These are phyloP conservation scores for Drosophila rubida DNA, from an alignment of 2,888 invertebrate genomes.

Conservation along the genomic window DNA sequence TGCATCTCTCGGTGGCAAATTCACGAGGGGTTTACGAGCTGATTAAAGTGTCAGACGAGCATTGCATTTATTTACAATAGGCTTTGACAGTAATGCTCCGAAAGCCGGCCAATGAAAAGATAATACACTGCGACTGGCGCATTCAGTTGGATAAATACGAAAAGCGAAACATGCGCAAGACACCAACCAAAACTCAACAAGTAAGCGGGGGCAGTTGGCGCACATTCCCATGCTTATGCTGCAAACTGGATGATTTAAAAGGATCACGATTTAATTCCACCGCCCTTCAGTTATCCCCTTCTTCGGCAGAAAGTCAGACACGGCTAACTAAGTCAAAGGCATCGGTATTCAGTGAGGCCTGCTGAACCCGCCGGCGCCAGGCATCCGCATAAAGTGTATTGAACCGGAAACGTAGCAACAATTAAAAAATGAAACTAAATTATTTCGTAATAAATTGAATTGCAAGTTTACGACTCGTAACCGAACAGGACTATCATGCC, in stretches of 20 bases:
- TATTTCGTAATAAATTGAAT: slow-evolving; percentile 49
- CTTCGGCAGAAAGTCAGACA: neutral
- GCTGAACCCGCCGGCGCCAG: neutral
- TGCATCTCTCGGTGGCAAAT: neutral
- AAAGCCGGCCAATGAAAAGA: slow-evolving; percentile 9
- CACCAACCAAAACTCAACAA: neutral
- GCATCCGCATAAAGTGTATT: slow-evolving; percentile 18
- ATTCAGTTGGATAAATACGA: slow-evolving; percentile 4
- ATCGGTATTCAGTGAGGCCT: neutral
- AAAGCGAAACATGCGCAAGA: neutral
- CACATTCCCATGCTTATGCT: neutral
- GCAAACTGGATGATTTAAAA: neutral
- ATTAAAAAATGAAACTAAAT: slow-evolving; percentile 47
- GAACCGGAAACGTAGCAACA: slow-evolving; percentile 27
- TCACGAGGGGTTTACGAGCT: neutral
- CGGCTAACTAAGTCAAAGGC: neutral
- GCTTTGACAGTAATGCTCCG: neutral
- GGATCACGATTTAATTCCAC: neutral
- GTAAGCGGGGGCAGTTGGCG: neutral
- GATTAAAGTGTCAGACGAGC: slow-evolving; percentile 1
- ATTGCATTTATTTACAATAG: neutral
- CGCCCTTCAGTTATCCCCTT: neutral
- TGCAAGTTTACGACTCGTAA: slow-evolving; percentile 49
- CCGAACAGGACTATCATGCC: slow-evolving; percentile 33
- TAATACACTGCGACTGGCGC: slow-evolving; percentile 10